Evolutionary conservation across 2,888 invertebrate genomes (phyloP), one percentile per base, ranked within the genome.

Genomic region (Leucophenga maculata): DNA sequence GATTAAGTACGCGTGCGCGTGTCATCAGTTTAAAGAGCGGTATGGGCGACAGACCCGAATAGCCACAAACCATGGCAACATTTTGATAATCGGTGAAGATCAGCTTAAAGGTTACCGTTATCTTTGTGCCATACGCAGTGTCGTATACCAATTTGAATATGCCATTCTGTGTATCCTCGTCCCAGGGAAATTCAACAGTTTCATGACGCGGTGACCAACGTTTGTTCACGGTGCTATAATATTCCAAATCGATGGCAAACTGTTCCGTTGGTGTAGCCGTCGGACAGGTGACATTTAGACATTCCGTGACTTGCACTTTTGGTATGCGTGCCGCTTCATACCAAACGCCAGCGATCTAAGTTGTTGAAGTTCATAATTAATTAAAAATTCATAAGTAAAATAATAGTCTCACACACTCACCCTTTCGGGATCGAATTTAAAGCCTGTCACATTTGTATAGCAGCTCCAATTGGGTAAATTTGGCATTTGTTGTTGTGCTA

Each of bases 1-100:
- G 69, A 74, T 11, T 11, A 8, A 75, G 32, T 52, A 68, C 46
- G 1, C 74, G 74, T 1, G 69, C n/a, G 3, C 78, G 71, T 0
- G 78, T 71, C 16, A 83, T 68, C 1, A 79, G 16, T 57, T 81
- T 81, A 1, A 81, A 64, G 6, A 82, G 64, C 2, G 76, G 75
- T 9, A 81, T 22, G 1, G 75, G 69, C 3, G 74, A 76, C 13
- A 74, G 6, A 14, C 67, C 71, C 6, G 77, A 66, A 48, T 75
- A 77, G 20, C 83, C 82, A 55, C 82, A 82, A 1, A 83, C 46
- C 0, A 77, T 0, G 1, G 77, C 68, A 26, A 74, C 6, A 3
- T n/a, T 6, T 0, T 31, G 18, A 32, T 76, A 73, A 55, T 74
- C 68, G n/a, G 67, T 72, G 0, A 52, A 57, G 6, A 77, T 59